Percentiles rank a stretch among this genome's conserved stretches.
These are phyloP conservation scores for Amphipyra berbera DNA, from an alignment of 2,888 invertebrate species.

Conservation along the genomic window DNA sequence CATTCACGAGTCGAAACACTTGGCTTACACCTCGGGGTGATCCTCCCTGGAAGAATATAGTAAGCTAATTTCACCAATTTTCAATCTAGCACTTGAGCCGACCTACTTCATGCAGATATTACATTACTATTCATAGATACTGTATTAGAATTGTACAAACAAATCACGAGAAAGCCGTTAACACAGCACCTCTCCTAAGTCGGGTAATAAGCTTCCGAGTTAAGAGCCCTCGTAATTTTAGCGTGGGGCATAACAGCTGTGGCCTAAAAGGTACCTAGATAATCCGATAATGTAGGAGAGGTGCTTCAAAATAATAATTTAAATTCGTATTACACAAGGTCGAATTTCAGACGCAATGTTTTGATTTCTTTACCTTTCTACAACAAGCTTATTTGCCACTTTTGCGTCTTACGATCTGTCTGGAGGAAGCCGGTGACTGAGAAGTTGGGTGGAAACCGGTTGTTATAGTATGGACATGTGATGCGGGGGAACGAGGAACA, in stretches of 20 bases:
- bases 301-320: slow-evolving; percentile 65
- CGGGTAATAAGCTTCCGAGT: slow-evolving; percentile 57
- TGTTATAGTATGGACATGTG: too few species aligned
- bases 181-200: slow-evolving; percentile 51
- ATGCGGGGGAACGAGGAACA: too few species aligned
- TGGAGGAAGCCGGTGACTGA: too few species aligned
- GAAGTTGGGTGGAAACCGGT: too few species aligned
- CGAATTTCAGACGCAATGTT: background rate
- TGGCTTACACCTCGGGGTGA: too few species aligned
- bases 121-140: slow-evolving; percentile 29
- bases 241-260: slow-evolving; percentile 71
- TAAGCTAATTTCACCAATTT: background rate
- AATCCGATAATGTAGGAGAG: slow-evolving; percentile 75
- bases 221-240: slow-evolving; percentile 64
- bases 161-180: slow-evolving; percentile 42
- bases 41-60: too few species aligned
- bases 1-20: background rate
- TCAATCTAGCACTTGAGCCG: background rate
- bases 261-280: slow-evolving; percentile 73
- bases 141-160: slow-evolving; percentile 43
- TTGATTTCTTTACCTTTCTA: background rate
- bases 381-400: too few species aligned
- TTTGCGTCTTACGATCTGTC: too few species aligned
- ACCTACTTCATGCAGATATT: slow-evolving; percentile 17
- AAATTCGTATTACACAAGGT: slow-evolving; percentile 58